Percentiles rank a stretch among this genome's conserved stretches.
These are phyloP conservation scores for Dunckerocampus dactyliophorus DNA, from an alignment of 2,113 vertebrate species.

Conservation along the genomic window DNA sequence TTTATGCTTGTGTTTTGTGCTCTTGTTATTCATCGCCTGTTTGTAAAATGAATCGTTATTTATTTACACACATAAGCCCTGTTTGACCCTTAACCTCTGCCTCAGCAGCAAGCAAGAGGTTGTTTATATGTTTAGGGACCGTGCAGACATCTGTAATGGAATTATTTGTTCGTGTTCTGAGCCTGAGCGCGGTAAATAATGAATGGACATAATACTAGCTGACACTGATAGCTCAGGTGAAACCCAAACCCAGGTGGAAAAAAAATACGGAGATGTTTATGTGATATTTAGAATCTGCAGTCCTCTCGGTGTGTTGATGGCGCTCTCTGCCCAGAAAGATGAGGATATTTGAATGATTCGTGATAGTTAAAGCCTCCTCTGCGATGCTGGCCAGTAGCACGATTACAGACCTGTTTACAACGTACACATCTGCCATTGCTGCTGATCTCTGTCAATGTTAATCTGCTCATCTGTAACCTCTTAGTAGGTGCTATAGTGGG, in stretches of 20 bases:
- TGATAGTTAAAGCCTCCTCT: too few relatives aligned
- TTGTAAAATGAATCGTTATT: too few relatives aligned
- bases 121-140: too few relatives aligned
- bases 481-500: constrained; percentile 41
- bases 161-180: constrained; percentile 58
- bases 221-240: constrained; percentile 60
- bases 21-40: too few relatives aligned
- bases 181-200: constrained; percentile 64
- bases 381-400: not conserved
- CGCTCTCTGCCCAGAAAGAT: too few relatives aligned
- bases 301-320: too few relatives aligned
- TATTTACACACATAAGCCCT: too few relatives aligned
- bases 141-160: not conserved
- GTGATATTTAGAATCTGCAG: not conserved
- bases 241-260: constrained; percentile 29
- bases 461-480: constrained; percentile 58
- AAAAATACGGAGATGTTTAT: not conserved
- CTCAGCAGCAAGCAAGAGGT: not conserved
- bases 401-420: constrained; percentile 29
- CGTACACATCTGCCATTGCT: constrained; percentile 44
- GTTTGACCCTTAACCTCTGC: too few relatives aligned
- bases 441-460: constrained; percentile 57
- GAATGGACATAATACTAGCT: constrained; percentile 40
- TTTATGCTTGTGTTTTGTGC: too few relatives aligned
- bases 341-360: too few relatives aligned